Evolutionary conservation across 2,113 vertebrate species (phyloP).

Genomic region (Xenopus borealis): DNA sequence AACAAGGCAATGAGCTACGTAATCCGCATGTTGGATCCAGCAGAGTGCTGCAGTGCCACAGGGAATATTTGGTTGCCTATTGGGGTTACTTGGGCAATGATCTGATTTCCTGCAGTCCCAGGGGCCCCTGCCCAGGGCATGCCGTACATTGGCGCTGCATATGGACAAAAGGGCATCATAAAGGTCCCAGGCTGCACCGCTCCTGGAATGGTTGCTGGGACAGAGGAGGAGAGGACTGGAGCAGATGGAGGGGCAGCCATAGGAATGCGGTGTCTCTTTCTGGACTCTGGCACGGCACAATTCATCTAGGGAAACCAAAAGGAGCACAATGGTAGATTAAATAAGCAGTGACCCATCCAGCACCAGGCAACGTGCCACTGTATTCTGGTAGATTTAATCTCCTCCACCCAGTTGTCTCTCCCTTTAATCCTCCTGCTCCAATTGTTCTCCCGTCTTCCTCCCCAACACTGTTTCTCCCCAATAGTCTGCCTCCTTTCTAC

Average conservation of each 20-base stretch:
- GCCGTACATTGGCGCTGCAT: conserved; percentile 63
- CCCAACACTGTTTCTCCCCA: too few relatives aligned
- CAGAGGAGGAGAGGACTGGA: conserved; percentile 56
- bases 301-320: conserved; percentile 14
- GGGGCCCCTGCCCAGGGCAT: conserved; percentile 67
- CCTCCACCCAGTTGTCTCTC: too few relatives aligned
- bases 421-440: too few relatives aligned
- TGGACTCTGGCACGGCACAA: conserved; percentile 34
- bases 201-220: conserved; percentile 62
- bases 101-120: conserved; percentile 55
- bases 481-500: too few relatives aligned
- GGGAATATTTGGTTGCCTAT: conserved; percentile 65
- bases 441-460: too few relatives aligned
- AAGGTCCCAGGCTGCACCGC: conserved; percentile 56
- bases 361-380: too few relatives aligned
- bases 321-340: too few relatives aligned
- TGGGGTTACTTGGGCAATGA: conserved; percentile 55
- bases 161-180: conserved; percentile 64
- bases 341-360: too few relatives aligned
- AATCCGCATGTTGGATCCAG: conserved; percentile 65
- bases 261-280: conserved; percentile 64
- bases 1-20: conserved; percentile 54
- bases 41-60: conserved; percentile 55
- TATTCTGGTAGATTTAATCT: too few relatives aligned
- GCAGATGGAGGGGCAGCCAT: conserved; percentile 67